phyloP scores from a whole-genome alignment of 2,888 invertebrate genomes.

The Drosophila leonis region DNA sequence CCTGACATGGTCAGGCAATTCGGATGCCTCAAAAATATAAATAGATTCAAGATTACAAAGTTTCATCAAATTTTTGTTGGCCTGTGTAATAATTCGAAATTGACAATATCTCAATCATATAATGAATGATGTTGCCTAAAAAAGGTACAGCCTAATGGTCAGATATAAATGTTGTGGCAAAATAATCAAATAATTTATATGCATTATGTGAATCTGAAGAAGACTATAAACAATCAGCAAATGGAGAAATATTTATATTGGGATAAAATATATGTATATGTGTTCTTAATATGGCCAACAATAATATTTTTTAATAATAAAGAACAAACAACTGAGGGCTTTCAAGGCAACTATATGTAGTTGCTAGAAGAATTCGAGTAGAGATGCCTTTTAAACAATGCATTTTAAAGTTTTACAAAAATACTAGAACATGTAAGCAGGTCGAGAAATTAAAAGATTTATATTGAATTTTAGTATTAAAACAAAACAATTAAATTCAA shows the following conservation, averaged over 20 bases:
- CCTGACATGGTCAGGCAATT: background rate
- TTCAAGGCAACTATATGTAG: background rate
- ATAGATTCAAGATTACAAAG: background rate
- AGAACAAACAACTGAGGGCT: background rate
- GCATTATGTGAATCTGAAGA: slow-evolving; percentile 3
- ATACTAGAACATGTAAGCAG: background rate
- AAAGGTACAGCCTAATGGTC: background rate
- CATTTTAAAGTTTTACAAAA: background rate
- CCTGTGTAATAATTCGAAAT: background rate
- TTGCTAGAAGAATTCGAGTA: background rate
- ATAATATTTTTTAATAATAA: background rate
- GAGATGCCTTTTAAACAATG: too few species aligned
- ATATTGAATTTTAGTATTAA: background rate
- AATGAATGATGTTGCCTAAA: slow-evolving; percentile 25
- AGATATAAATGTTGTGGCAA: background rate
- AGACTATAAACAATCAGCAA: background rate
- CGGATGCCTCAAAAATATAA: background rate
- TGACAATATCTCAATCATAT: slow-evolving; percentile 27
- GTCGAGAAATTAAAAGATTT: background rate
- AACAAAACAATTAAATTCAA: too few species aligned
- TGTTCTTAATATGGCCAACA: background rate
- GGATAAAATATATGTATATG: background rate
- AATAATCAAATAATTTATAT: slow-evolving; percentile 45
- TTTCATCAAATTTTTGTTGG: background rate
- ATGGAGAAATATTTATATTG: background rate